Percentiles rank a stretch among this genome's conserved stretches.
Evolutionary conservation across 2,888 invertebrate species (phyloP).

Genomic region (Agriotes lineatus): DNA sequence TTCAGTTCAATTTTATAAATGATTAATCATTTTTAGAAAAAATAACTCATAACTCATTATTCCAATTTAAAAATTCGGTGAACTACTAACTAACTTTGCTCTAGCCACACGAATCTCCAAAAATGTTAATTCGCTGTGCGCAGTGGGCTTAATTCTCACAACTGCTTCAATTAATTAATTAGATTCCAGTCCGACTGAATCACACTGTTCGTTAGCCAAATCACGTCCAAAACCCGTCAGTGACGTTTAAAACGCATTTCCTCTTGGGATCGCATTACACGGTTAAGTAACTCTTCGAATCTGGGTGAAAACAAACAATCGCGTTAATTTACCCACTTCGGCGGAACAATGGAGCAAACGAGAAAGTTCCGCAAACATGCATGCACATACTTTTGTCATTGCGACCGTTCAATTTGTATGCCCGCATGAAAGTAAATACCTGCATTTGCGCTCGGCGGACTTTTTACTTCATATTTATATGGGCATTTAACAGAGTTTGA

Average conservation of each 20-base stretch:
- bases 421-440: slow-evolving; percentile 37
- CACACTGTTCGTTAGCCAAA: too few species aligned
- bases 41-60: too few species aligned
- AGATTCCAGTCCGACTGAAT: background rate
- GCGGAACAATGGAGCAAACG: slow-evolving; percentile 38
- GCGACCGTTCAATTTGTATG: slow-evolving; percentile 27
- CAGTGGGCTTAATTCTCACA: too few species aligned
- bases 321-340: slow-evolving; percentile 31
- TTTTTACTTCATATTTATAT: slow-evolving; percentile 16
- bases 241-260: background rate
- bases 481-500: slow-evolving; percentile 34
- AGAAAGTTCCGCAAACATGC: slow-evolving; percentile 36
- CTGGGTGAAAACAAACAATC: slow-evolving; percentile 28
- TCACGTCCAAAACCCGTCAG: background rate
- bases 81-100: too few species aligned
- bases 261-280: slow-evolving; percentile 8
- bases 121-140: too few species aligned
- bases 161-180: too few species aligned
- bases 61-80: too few species aligned
- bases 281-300: slow-evolving; percentile 29
- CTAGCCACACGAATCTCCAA: too few species aligned
- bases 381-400: slow-evolving; percentile 32
- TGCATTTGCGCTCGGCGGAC: slow-evolving; percentile 12
- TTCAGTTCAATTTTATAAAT: too few species aligned
- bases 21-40: too few species aligned